Evolutionary conservation across 1,140 invertebrate species (phyloP).

Genomic region (Monochamus saltuarius): DNA sequence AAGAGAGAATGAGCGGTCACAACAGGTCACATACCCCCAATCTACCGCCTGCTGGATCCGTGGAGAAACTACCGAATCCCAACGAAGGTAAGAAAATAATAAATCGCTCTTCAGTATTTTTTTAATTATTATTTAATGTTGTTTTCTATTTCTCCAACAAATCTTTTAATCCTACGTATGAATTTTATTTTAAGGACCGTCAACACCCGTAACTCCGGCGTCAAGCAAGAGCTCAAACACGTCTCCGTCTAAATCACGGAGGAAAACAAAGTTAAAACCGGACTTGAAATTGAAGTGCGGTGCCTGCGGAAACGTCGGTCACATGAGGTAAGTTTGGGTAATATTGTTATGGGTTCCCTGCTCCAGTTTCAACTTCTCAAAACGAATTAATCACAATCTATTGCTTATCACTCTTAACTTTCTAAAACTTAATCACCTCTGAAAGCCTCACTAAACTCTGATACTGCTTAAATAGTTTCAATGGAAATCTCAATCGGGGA

Average conservation of each 20-base stretch:
- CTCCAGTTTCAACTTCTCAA: too few species aligned
- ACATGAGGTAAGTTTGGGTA: slow-evolving; percentile 56
- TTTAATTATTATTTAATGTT: too few species aligned
- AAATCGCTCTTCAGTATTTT: too few species aligned
- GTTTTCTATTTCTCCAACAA: too few species aligned
- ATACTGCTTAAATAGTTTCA: too few species aligned
- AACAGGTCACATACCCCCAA: slow-evolving; percentile 1
- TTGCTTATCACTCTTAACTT: too few species aligned
- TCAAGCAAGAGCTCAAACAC: slow-evolving; percentile 31
- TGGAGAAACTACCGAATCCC: slow-evolving; percentile 34
- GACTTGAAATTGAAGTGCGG: slow-evolving; percentile 94
- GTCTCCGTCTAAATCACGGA: slow-evolving; percentile 56
- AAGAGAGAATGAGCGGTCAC: slow-evolving; percentile 57
- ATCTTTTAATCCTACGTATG: not conserved
- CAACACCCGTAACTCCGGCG: slow-evolving; percentile 46
- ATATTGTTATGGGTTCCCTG: too few species aligned
- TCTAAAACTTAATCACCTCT: too few species aligned
- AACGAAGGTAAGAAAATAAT: slow-evolving; percentile 20
- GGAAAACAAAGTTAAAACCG: slow-evolving; percentile 84
- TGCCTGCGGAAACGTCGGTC: slow-evolving; percentile 88
- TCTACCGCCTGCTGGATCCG: slow-evolving; percentile 17
- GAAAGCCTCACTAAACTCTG: too few species aligned
- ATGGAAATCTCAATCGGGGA: too few species aligned
- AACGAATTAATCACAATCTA: too few species aligned
- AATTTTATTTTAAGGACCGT: slow-evolving; percentile 24